These are phyloP conservation scores for Heliothis subflexa DNA, from an alignment of 1,140 invertebrate genomes.

Conservation along the genomic window DNA sequence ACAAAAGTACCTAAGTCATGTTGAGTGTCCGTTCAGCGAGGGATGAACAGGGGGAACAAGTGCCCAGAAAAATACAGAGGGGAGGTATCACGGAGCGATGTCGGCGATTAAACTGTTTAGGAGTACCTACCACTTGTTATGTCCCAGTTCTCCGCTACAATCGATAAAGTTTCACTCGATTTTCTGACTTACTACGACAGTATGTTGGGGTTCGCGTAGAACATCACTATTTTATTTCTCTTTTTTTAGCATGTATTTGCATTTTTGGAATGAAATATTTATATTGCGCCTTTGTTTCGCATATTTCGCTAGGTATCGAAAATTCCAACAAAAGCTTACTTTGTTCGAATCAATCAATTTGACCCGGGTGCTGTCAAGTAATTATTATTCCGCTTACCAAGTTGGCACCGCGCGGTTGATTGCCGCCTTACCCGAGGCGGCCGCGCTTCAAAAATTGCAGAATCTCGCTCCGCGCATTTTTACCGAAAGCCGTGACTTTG, in stretches of 20 bases:
- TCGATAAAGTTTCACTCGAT: slow-evolving; percentile 42
- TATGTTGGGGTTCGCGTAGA: background rate
- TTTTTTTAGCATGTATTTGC: background rate
- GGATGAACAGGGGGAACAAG: slow-evolving; percentile 47
- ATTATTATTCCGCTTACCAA: slow-evolving; percentile 38
- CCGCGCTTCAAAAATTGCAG: slow-evolving; percentile 27
- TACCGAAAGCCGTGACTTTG: slow-evolving; percentile 39
- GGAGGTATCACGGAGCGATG: slow-evolving; percentile 45
- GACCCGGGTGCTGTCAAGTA: slow-evolving; percentile 28
- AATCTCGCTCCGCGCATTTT: slow-evolving; percentile 33
- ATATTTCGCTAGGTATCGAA: background rate
- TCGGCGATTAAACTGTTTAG: slow-evolving; percentile 48
- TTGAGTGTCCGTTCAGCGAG: slow-evolving; percentile 39
- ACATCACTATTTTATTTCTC: slow-evolving; percentile 22
- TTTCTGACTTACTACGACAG: background rate
- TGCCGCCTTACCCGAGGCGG: slow-evolving; percentile 6
- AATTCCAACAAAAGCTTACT: slow-evolving; percentile 13
- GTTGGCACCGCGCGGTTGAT: slow-evolving; percentile 2
- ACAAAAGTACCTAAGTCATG: slow-evolving; percentile 40
- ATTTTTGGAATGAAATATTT: too few species aligned
- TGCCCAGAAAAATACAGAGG: slow-evolving; percentile 46
- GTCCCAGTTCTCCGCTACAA: slow-evolving; percentile 34
- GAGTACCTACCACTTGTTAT: slow-evolving; percentile 44
- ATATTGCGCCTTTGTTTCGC: background rate
- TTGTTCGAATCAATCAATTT: slow-evolving; percentile 11